Evolutionary conservation across 2,113 vertebrate species (phyloP).

Genomic region (Heterochromis multidens): DNA sequence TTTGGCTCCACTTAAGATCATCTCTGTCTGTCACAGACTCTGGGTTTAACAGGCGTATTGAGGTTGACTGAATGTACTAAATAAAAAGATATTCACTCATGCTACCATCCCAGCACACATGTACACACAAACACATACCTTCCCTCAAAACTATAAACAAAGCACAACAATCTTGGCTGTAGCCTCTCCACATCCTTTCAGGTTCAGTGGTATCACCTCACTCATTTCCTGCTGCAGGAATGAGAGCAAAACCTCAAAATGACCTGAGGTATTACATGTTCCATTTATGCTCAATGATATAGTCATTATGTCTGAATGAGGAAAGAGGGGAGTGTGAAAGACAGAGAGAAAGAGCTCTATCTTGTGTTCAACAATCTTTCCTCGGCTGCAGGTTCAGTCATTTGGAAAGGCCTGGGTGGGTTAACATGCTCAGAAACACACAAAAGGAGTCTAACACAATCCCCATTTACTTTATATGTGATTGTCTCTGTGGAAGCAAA

Average conservation of each 20-base stretch:
- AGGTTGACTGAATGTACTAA: constrained; percentile 47
- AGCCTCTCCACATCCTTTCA: neutral
- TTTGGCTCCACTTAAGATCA: neutral
- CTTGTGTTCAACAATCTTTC: neutral
- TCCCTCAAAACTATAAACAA: neutral
- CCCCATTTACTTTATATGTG: neutral
- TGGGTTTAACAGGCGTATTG: neutral
- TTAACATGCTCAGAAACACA: neutral
- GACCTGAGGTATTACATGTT: neutral
- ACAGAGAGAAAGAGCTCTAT: neutral
- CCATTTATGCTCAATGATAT: neutral
- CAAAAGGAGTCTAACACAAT: neutral
- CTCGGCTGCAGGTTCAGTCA: neutral
- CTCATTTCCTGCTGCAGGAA: too few relatives aligned
- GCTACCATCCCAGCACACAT: neutral
- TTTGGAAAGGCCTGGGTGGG: neutral
- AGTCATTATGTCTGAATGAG: neutral
- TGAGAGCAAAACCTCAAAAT: neutral
- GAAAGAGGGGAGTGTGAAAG: neutral
- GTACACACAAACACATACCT: neutral
- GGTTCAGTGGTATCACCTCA: neutral
- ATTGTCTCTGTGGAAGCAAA: neutral
- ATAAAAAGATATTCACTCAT: constrained; percentile 25
- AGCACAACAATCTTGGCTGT: neutral
- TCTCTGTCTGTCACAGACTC: neutral